A percentile compares a stretch with the other conserved stretches of the same genome.
phyloP scores from a whole-genome alignment of 2,113 vertebrate genomes.

The Phylloscopus trochiloides region DNA sequence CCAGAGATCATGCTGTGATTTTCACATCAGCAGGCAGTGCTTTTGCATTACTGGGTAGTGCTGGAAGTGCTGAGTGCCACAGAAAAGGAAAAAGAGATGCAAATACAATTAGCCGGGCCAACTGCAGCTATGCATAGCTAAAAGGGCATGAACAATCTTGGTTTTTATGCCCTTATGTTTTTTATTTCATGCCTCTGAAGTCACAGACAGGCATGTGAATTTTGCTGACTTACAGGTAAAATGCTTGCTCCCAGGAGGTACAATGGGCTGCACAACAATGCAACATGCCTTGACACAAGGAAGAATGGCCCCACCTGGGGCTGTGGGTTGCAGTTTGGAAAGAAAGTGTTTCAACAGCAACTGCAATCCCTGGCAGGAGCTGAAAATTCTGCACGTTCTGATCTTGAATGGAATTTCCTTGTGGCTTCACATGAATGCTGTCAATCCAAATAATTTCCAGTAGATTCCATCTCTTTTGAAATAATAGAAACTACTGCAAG shows the following conservation, averaged over 20 bases:
- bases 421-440: neutral
- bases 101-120: neutral
- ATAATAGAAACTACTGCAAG: neutral
- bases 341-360: slow-evolving; percentile 19
- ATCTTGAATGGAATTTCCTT: slow-evolving; percentile 9
- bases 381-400: neutral
- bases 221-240: slow-evolving; percentile 9
- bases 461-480: slow-evolving; percentile 4
- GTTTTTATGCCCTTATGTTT: neutral
- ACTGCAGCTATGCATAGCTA: neutral
- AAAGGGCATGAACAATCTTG: neutral
- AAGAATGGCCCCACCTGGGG: slow-evolving; percentile 5
- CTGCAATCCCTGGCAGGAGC: neutral
- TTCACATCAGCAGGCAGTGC: neutral
- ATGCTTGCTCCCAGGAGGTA: neutral
- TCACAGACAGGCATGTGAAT: neutral
- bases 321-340: neutral
- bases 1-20: neutral
- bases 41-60: neutral
- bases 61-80: neutral
- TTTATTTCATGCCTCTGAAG: neutral
- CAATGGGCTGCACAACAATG: neutral
- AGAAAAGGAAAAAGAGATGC: neutral
- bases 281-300: neutral
- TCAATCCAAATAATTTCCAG: neutral